phyloP scores from a whole-genome alignment of 2,888 invertebrate genomes.

The Petrolisthes manimaculis region DNA sequence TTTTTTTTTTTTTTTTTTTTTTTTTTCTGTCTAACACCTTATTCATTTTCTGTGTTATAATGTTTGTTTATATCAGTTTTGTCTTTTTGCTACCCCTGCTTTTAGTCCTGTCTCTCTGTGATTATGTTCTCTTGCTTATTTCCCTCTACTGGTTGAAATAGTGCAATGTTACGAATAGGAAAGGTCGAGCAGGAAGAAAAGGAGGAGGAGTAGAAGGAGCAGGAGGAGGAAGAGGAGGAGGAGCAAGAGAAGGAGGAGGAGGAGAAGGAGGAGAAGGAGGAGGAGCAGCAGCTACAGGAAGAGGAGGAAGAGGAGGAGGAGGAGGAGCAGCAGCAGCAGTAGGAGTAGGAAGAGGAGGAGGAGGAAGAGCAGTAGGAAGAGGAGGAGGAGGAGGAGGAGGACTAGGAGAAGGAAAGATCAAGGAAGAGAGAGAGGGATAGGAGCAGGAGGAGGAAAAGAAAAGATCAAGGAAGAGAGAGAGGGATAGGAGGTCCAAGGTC shows the following conservation, averaged over 20 bases:
- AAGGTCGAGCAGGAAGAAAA: neutral
- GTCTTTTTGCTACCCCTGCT: neutral
- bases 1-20: neutral
- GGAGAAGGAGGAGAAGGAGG: neutral
- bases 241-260: neutral
- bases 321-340: neutral
- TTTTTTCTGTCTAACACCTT: neutral
- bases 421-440: neutral
- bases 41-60: neutral
- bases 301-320: constrained; percentile 5
- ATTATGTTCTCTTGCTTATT: neutral
- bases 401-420: neutral
- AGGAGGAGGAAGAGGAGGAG: neutral
- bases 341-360: neutral
- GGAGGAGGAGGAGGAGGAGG: neutral
- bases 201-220: neutral
- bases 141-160: neutral
- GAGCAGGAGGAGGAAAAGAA: neutral
- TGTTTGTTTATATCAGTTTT: neutral
- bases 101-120: neutral
- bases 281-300: neutral
- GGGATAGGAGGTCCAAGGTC: neutral
- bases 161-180: neutral
- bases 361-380: neutral
- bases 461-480: neutral